A percentile compares a stretch with the other conserved stretches of the same genome.
Evolutionary conservation across 2,797 vertebrate species (phyloP).

Genomic region (Enteromius anoplus): DNA sequence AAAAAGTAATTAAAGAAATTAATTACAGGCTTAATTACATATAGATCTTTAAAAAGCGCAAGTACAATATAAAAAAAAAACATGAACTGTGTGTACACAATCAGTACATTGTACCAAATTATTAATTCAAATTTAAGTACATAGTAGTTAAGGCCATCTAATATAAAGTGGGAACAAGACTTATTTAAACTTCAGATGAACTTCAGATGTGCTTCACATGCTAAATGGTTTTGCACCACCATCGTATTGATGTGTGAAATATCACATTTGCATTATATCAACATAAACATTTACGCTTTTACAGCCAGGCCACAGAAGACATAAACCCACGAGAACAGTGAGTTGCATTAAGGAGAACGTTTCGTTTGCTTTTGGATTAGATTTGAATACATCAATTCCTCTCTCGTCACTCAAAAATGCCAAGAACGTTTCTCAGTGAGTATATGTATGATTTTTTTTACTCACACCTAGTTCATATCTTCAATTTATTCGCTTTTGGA

Average conservation of each 20-base stretch:
- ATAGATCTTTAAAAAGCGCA: no score
- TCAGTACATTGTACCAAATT: no score
- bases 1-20: no score
- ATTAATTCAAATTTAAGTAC: no score
- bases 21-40: no score
- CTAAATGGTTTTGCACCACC: background rate
- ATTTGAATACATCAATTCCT: background rate
- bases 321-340: background rate
- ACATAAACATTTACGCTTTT: conserved; percentile 15
- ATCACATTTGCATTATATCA: conserved; percentile 31
- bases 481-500: background rate
- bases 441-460: background rate
- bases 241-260: conserved; percentile 15
- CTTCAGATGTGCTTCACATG: conserved; percentile 4
- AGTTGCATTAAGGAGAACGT: background rate
- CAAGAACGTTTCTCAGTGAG: background rate
- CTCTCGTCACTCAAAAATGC: background rate
- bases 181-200: background rate
- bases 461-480: background rate
- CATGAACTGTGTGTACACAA: no score
- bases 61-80: no score
- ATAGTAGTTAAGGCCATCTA: no score
- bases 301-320: conserved; percentile 3
- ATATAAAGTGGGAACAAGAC: no score
- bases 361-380: background rate